A percentile compares a stretch with the other conserved stretches of the same genome.
These are phyloP conservation scores for Nothocercus nigrocapillus DNA, from an alignment of 2,113 vertebrate genomes.

Conservation along the genomic window DNA sequence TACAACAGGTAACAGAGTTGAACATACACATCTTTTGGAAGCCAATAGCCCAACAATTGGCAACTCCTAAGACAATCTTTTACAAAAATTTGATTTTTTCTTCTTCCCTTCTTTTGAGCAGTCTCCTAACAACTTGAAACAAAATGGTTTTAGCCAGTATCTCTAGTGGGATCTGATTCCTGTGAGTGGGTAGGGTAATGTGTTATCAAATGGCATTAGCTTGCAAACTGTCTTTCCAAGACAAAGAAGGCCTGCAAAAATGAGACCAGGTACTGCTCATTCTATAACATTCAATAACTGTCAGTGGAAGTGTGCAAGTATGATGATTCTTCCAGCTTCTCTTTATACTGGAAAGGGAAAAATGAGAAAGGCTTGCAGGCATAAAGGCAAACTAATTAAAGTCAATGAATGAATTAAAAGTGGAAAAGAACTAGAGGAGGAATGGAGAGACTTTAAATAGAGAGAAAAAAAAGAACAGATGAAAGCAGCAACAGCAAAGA, in stretches of 20 bases:
- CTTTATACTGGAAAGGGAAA: background rate
- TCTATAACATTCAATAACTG: rapidly evolving
- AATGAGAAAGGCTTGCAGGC: background rate
- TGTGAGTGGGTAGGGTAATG: background rate
- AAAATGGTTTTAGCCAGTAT: background rate
- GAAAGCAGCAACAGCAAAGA: background rate
- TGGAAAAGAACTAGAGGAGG: background rate
- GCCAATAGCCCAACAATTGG: background rate
- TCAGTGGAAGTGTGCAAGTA: background rate
- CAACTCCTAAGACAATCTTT: background rate
- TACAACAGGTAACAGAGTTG: rapidly evolving
- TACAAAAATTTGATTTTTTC: background rate
- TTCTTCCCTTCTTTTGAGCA: background rate
- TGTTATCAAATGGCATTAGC: background rate
- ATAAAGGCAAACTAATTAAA: background rate
- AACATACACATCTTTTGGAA: background rate
- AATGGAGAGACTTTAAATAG: background rate
- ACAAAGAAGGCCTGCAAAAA: background rate
- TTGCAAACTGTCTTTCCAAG: background rate
- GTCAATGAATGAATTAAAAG: background rate
- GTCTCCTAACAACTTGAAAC: background rate
- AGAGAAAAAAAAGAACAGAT: background rate
- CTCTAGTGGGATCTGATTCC: background rate
- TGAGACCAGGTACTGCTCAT: background rate
- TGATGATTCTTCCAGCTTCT: background rate